Evolutionary conservation across 2,888 invertebrate genomes (phyloP).

Genomic region (Polia nebulosa): DNA sequence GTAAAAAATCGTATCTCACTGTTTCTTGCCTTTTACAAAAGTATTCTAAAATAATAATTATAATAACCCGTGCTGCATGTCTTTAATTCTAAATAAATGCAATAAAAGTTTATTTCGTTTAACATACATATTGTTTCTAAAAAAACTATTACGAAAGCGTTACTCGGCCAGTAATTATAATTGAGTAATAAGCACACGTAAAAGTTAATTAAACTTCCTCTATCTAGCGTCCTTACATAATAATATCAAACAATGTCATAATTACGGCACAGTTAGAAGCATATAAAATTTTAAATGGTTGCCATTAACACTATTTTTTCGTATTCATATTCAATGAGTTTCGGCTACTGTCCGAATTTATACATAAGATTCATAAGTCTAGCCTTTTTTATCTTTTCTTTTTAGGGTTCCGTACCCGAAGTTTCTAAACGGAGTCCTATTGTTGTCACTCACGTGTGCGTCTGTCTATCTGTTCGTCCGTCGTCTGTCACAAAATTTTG

Average conservation of each 20-base stretch:
- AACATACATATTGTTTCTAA: background rate
- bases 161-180: conserved; percentile 37
- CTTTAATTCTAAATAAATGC: background rate
- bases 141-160: conserved; percentile 24
- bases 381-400: no score
- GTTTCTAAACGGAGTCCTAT: no score
- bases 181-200: conserved; percentile 36
- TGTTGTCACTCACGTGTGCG: no score
- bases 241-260: conserved; percentile 36
- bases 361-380: background rate
- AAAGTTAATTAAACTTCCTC: conserved; percentile 53
- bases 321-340: conserved; percentile 1
- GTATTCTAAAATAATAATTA: background rate
- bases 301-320: conserved; percentile 16
- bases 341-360: background rate
- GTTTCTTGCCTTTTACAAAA: background rate
- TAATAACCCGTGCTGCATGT: background rate
- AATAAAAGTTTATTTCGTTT: background rate
- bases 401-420: no score
- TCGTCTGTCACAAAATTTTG: no score
- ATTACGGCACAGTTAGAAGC: conserved; percentile 30
- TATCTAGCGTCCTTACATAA: conserved; percentile 46
- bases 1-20: background rate
- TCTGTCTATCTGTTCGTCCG: no score
- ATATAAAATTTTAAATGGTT: conserved; percentile 37